phyloP scores from a whole-genome alignment of 1,140 invertebrate genomes.

The Caenorhabditis remanei region DNA sequence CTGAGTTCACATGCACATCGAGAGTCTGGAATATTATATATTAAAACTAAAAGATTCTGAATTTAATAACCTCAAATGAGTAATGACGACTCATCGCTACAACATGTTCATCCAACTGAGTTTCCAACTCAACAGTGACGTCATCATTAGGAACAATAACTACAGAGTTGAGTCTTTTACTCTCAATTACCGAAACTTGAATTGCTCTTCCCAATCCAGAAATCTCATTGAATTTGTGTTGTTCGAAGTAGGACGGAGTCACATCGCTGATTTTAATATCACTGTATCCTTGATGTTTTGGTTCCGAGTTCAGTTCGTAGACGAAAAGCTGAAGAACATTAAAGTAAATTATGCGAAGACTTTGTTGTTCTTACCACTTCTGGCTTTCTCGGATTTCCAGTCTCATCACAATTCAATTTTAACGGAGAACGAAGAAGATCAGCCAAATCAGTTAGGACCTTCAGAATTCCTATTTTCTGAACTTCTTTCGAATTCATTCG shows the following conservation, averaged over 20 bases:
- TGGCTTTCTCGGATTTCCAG: neutral
- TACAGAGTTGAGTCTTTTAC: neutral
- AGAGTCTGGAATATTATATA: neutral
- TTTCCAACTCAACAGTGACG: neutral
- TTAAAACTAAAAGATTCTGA: neutral
- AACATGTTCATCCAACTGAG: neutral
- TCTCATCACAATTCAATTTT: neutral
- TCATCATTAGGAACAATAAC: conserved; percentile 9
- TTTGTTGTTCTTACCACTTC: conserved; percentile 1
- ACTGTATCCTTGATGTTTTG: neutral
- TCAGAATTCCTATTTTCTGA: neutral
- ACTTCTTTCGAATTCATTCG: neutral
- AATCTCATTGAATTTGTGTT: neutral
- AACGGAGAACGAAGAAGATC: neutral
- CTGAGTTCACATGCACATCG: neutral
- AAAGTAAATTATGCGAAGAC: neutral
- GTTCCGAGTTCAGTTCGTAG: neutral
- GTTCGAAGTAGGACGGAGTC: neutral
- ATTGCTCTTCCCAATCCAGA: conserved; percentile 20
- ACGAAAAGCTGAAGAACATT: neutral
- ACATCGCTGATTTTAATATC: conserved; percentile 27
- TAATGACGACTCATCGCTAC: neutral
- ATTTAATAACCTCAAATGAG: neutral
- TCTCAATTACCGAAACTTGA: neutral
- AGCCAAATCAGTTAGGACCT: neutral